Evolutionary conservation across 2,888 invertebrate genomes (phyloP), one percentile per base, ranked within the genome.

Genomic region (Chloromyia formosa): DNA sequence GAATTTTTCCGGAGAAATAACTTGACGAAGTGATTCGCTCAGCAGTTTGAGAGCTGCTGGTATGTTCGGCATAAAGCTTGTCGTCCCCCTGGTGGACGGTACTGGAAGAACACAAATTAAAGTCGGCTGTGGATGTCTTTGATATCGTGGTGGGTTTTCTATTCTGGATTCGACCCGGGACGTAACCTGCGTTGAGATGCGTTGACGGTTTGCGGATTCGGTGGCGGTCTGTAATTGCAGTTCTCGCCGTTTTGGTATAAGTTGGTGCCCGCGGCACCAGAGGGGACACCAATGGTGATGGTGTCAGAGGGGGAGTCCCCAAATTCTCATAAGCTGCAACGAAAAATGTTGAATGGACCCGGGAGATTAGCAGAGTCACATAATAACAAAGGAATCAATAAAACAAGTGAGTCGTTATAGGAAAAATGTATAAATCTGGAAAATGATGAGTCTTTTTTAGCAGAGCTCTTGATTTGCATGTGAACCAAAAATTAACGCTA

Each of bases 321-420:
- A 78, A 60, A 45, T 77, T 78, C 77, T 80, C 79, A 80, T 78
- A 80, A 78, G 78, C 80, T 80, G 54, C 18, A 71, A 62, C 22
- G 27, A 61, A 64, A 35, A 72, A n/a, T n/a, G n/a, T n/a, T n/a
- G 74, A 22, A 64, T 64, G 64, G 74, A 76, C 76, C 71, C 74
- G 68, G 74, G 76, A 77, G 71, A 74, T 73, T 64, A 66, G 76
- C 45, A 56, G 16, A 73, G 40, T 10, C n/a, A 49, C 60, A 58
- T 23, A 10, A 42, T 16, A 53, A 23, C 16, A 61, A 20, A 61
- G n/a, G n/a, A n/a, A n/a, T n/a, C n/a, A n/a, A n/a, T n/a, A n/a
- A n/a, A n/a, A n/a, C n/a, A n/a, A n/a, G n/a, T n/a, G n/a, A n/a
- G n/a, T n/a, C n/a, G n/a, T n/a, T n/a, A n/a, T n/a, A n/a, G n/a